These are phyloP conservation scores for Mesoligia furuncula DNA, from an alignment of 2,888 invertebrate genomes.

Conservation along the genomic window DNA sequence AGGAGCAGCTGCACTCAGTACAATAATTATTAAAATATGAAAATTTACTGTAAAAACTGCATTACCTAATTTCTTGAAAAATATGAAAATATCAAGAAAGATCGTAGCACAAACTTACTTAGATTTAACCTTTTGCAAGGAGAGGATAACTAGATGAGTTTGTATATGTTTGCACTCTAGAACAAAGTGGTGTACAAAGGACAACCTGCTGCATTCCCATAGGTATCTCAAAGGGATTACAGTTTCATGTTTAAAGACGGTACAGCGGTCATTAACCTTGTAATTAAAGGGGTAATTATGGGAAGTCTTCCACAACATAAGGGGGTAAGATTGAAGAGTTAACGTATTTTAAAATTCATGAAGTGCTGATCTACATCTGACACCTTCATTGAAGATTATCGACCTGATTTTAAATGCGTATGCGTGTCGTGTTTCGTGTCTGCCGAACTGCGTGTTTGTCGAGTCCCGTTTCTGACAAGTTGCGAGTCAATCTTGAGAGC, in stretches of 20 bases:
- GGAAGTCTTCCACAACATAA: background rate
- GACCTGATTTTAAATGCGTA: too few relatives aligned
- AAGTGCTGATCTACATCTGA: background rate
- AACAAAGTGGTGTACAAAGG: conserved; percentile 6
- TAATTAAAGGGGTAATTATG: conserved; percentile 22
- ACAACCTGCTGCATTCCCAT: conserved; percentile 11
- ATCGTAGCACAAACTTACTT: background rate
- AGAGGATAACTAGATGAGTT: background rate
- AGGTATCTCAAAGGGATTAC: conserved; percentile 5
- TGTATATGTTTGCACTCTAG: background rate
- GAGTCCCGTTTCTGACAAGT: too few relatives aligned
- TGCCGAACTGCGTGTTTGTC: too few relatives aligned
- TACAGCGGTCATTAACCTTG: conserved; percentile 19
- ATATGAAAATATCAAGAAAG: background rate
- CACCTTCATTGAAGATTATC: background rate
- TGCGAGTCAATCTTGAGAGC: too few relatives aligned
- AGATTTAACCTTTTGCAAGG: background rate
- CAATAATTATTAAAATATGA: background rate
- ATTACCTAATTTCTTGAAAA: background rate
- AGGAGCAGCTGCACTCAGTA: background rate
- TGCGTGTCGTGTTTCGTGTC: too few relatives aligned
- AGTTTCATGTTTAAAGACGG: conserved; percentile 18
- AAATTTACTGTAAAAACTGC: background rate
- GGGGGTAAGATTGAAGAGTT: background rate
- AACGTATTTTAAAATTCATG: background rate